These are phyloP conservation scores for Champsocephalus esox DNA, from an alignment of 2,797 vertebrate genomes.

Conservation along the genomic window DNA sequence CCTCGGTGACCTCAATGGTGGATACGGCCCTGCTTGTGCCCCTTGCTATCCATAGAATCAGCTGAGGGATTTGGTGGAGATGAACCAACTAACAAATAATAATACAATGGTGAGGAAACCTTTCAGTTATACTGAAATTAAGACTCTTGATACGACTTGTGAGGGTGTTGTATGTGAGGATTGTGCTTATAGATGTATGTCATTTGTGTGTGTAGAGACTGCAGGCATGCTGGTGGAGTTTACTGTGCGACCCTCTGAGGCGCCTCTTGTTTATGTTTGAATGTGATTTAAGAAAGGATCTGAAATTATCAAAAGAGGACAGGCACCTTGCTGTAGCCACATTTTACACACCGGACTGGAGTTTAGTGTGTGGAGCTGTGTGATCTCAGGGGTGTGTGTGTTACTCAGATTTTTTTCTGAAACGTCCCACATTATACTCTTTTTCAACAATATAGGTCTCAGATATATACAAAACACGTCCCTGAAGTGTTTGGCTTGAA, in stretches of 20 bases:
- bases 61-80: too few relatives aligned
- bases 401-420: too few relatives aligned
- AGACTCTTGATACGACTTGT: background rate
- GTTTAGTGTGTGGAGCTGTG: constrained; percentile 36
- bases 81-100: too few relatives aligned
- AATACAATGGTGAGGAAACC: too few relatives aligned
- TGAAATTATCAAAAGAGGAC: constrained; percentile 26
- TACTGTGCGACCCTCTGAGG: constrained; percentile 9
- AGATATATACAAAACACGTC: too few relatives aligned
- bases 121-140: too few relatives aligned
- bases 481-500: too few relatives aligned
- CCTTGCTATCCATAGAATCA: too few relatives aligned
- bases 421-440: too few relatives aligned
- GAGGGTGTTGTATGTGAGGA: constrained; percentile 6
- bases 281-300: constrained; percentile 31
- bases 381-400: background rate
- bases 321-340: constrained; percentile 21
- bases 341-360: constrained; percentile 8
- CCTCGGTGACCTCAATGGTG: too few relatives aligned
- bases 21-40: too few relatives aligned
- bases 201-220: constrained; percentile 16
- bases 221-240: constrained; percentile 17
- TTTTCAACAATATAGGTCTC: too few relatives aligned
- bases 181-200: constrained; percentile 14
- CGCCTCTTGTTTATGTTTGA: constrained; percentile 19